phyloP scores from a whole-genome alignment of 2,113 vertebrate genomes.

The Atrichornis clamosus region DNA sequence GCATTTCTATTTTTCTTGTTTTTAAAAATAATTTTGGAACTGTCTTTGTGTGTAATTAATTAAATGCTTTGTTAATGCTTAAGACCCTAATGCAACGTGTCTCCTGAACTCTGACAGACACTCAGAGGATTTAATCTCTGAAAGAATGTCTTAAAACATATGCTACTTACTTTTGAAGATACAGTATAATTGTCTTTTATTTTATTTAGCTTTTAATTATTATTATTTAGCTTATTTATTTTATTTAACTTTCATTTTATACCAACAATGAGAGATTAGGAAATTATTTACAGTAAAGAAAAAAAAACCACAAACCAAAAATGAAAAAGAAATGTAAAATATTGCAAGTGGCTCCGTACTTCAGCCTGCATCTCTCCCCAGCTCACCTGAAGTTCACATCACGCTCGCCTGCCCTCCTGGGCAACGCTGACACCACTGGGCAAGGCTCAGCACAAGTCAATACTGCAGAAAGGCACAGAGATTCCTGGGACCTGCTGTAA shows the following conservation, averaged over 20 bases:
- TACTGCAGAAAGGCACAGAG: background rate
- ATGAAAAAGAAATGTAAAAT: background rate
- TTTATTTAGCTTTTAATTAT: no score
- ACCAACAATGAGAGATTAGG: background rate
- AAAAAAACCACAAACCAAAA: background rate
- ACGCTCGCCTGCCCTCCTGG: background rate
- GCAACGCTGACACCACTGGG: background rate
- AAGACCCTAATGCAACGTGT: conserved; percentile 4
- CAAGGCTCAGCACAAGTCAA: background rate
- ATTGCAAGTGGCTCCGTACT: background rate
- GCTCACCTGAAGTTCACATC: background rate
- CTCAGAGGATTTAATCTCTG: background rate
- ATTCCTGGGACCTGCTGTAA: background rate
- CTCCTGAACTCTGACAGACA: conserved; percentile 12
- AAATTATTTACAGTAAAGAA: background rate
- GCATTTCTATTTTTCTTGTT: background rate
- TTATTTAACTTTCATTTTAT: conserved; percentile 24
- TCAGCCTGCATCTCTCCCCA: background rate
- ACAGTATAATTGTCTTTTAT: no score
- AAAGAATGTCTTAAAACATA: background rate
- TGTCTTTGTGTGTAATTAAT: background rate
- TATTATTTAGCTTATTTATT: no score
- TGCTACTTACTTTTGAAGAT: background rate
- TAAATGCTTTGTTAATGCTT: background rate
- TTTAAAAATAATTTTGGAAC: conserved; percentile 4